These are phyloP conservation scores for Takifugu rubripes DNA, from an alignment of 2,797 vertebrate genomes.

Conservation along the genomic window DNA sequence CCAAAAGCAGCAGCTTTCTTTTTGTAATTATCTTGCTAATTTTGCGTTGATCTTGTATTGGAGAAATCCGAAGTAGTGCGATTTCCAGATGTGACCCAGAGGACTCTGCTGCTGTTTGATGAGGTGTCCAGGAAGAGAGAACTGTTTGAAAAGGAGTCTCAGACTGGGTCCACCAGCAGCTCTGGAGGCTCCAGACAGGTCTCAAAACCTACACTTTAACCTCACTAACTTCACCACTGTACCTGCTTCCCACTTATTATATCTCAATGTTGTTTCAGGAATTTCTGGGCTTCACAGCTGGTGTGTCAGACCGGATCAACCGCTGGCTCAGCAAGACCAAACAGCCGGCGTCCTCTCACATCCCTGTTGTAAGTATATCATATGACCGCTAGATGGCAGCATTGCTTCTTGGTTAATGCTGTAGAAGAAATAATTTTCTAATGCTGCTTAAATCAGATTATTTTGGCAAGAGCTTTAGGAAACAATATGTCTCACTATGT, in stretches of 20 bases:
- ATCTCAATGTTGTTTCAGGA: conserved; percentile 67
- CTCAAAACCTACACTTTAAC: too few species aligned
- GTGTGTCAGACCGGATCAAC: conserved; percentile 83
- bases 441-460: neutral
- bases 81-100: conserved; percentile 67
- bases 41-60: neutral
- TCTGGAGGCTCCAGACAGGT: conserved; percentile 73
- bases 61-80: conserved; percentile 81
- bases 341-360: conserved; percentile 46
- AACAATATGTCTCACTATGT: neutral
- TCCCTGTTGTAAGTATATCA: conserved; percentile 46
- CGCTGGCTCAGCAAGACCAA: conserved; percentile 81
- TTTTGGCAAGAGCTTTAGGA: neutral
- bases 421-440: neutral
- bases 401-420: conserved; percentile 11
- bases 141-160: conserved; percentile 85
- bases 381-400: conserved; percentile 51
- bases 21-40: neutral
- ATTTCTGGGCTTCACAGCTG: conserved; percentile 70
- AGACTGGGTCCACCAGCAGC: conserved; percentile 29
- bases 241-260: neutral
- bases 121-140: conserved; percentile 88
- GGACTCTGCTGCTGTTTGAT: conserved; percentile 73
- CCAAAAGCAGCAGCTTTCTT: neutral
- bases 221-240: neutral